Conservation (phyloP, 2,113 vertebrate genomes). For the Apodemus sylvaticus region DNA sequence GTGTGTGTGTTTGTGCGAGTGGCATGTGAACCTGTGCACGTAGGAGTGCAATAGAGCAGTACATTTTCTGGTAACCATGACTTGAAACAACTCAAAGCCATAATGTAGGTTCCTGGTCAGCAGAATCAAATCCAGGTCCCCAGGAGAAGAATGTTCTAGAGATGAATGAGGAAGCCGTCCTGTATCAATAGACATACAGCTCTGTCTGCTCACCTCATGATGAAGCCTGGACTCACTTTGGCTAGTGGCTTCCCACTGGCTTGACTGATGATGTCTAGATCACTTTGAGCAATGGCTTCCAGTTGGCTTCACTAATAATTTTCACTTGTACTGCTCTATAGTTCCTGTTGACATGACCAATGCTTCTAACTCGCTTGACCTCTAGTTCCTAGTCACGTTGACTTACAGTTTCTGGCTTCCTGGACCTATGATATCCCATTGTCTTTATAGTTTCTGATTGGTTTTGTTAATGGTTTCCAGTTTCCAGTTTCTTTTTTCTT, state of each 20-base stretch:
- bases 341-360: not conserved
- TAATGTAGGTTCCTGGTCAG: not conserved
- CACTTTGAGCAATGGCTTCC: not conserved
- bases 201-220: not conserved
- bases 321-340: not conserved
- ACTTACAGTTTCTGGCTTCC: not conserved
- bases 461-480: not conserved
- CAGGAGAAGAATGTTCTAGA: not conserved
- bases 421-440: not conserved
- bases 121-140: not conserved
- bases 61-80: not conserved
- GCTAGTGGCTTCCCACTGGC: not conserved
- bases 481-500: not conserved
- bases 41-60: not conserved
- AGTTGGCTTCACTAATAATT: not conserved
- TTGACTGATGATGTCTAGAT: not conserved
- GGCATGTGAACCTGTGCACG: not conserved
- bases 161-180: not conserved
- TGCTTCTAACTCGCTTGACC: not conserved
- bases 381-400: not conserved
- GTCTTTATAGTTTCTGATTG: not conserved
- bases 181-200: not conserved
- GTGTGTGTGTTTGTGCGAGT: too few relatives aligned
- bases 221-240: not conserved
- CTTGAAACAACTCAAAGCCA: not conserved